Evolutionary conservation across 2,888 invertebrate species (phyloP), one percentile per base, ranked within the genome.

Genomic region (Epicampocera succincta): DNA sequence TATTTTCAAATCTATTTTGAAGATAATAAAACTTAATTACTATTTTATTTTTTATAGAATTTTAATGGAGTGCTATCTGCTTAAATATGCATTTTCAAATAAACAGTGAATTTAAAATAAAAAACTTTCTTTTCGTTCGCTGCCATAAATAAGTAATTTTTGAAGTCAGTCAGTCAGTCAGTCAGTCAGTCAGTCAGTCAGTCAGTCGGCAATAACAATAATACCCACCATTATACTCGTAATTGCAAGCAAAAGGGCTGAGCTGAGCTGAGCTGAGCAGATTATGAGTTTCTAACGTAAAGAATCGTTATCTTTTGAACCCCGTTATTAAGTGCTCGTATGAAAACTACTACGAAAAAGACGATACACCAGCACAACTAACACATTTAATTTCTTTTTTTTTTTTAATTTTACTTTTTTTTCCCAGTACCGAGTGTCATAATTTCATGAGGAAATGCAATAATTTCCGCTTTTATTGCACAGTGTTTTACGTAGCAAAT

Each of bases 381-480:
- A 78, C 58, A 72, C 33, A 71, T 72, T 50, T 66, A 29, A 21
- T 4, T n/a, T n/a, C n/a, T n/a, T n/a, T n/a, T n/a, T n/a, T n/a
- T n/a, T n/a, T n/a, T n/a, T n/a, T n/a, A n/a, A n/a, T n/a, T n/a
- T n/a, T n/a, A n/a, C n/a, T n/a, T n/a, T n/a, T 29, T 56, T 68
- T 68, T 56, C 12, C 25, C 68, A 56, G 42, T 40, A 21, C 21
- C 15, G 38, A 80, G 76, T 71, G 81, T 76, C 77, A 77, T 73
- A 73, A 69, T 73, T 69, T 48, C 81, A 82, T 77, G 81, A 66
- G 81, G 74, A 82, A 77, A 82, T 74, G 81, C 65, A 54, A 82
- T 82, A 82, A 82, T 82, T 82, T 82, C 81, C 81, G 77, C 77
- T 81, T 76, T 77, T 65, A 48, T 56, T 46, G 61, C 63, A 65